phyloP scores from a whole-genome alignment of 2,888 invertebrate genomes.

The Choreutis nemorana region DNA sequence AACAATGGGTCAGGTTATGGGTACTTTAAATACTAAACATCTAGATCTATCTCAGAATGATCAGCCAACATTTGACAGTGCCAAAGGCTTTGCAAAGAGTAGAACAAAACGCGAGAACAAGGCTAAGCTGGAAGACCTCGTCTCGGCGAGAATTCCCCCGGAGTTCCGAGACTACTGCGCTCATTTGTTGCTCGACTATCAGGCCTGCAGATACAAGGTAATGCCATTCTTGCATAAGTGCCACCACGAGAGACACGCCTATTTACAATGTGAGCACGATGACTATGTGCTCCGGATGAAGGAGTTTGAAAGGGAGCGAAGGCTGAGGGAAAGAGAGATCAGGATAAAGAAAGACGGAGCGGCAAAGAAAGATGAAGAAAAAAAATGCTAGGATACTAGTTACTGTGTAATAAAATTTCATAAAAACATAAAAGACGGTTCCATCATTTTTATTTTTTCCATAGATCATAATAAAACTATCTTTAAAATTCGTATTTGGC shows the following conservation, averaged over 20 bases:
- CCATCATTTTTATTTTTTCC: too few relatives aligned
- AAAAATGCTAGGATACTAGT: too few relatives aligned
- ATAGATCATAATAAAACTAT: too few relatives aligned
- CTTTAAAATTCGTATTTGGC: too few relatives aligned
- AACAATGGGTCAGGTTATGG: constrained; percentile 35
- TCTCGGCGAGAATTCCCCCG: constrained; percentile 74
- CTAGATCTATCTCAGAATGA: constrained; percentile 31
- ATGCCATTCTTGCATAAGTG: constrained; percentile 76
- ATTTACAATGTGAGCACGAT: constrained; percentile 76
- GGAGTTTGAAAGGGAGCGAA: constrained; percentile 45
- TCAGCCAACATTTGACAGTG: constrained; percentile 72
- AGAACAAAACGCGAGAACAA: constrained; percentile 76
- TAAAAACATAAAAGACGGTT: too few relatives aligned
- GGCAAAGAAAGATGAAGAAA: constrained; percentile 1
- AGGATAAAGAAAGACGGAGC: constrained; percentile 18
- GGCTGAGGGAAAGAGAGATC: constrained; percentile 33
- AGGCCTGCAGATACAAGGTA: constrained; percentile 72
- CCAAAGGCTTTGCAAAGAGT: constrained; percentile 72
- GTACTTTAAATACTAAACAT: constrained; percentile 21
- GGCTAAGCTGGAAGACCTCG: constrained; percentile 75
- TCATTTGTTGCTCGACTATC: constrained; percentile 72
- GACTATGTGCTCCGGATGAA: constrained; percentile 73
- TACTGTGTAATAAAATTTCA: too few relatives aligned
- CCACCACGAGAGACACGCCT: constrained; percentile 75
- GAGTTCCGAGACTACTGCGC: constrained; percentile 84